phyloP scores from a whole-genome alignment of 1,140 invertebrate species.

The Lycorma delicatula region DNA sequence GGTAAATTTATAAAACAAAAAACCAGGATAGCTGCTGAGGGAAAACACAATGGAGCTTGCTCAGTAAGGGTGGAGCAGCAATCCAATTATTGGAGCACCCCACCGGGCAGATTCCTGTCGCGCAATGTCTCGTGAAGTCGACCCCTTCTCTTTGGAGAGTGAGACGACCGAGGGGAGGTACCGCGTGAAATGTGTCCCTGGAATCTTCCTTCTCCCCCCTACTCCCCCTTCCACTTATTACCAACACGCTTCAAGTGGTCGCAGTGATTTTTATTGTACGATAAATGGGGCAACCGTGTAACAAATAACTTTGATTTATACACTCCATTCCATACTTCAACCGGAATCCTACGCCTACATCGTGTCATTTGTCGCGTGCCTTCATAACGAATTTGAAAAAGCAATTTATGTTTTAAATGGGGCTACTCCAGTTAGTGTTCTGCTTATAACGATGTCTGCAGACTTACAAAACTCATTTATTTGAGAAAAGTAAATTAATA shows the following conservation, averaged over 20 bases:
- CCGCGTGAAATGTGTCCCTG: neutral
- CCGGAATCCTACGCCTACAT: neutral
- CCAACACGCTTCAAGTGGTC: neutral
- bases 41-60: neutral
- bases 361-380: neutral
- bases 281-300: neutral
- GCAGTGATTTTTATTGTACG: neutral
- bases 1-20: too few relatives aligned
- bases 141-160: neutral
- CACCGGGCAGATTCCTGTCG: neutral
- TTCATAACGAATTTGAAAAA: slow-evolving; percentile 1
- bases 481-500: too few relatives aligned
- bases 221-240: neutral
- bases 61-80: neutral
- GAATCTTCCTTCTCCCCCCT: slow-evolving; percentile 1
- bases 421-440: too few relatives aligned
- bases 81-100: slow-evolving; percentile 1
- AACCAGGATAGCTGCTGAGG: too few relatives aligned
- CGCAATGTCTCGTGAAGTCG: slow-evolving; percentile 5
- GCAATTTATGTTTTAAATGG: neutral
- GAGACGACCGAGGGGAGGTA: neutral
- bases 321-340: neutral
- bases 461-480: too few relatives aligned
- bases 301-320: slow-evolving; percentile 5
- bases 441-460: too few relatives aligned